Conservation (phyloP, 2,888 invertebrate species). For the Caenorhabditis doughertyi region DNA sequence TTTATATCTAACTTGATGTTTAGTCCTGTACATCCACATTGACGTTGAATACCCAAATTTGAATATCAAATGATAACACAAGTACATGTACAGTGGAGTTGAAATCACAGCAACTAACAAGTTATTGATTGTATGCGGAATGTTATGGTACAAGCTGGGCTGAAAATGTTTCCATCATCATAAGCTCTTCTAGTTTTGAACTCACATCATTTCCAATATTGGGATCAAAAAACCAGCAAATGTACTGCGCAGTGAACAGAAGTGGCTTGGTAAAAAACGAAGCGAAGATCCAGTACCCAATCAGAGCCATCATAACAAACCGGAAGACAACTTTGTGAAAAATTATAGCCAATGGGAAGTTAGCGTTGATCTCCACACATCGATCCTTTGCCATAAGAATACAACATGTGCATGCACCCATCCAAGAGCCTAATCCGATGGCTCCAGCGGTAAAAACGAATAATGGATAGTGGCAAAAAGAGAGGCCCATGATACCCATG, state of each 20-base stretch:
- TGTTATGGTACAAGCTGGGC: conserved; percentile 16
- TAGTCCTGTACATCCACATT: conserved; percentile 28
- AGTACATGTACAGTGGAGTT: conserved; percentile 48
- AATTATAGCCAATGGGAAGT: conserved; percentile 4
- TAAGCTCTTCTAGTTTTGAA: background rate
- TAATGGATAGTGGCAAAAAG: conserved; percentile 31
- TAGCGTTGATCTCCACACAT: conserved; percentile 28
- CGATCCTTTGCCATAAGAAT: conserved; percentile 43
- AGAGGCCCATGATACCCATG: conserved; percentile 23
- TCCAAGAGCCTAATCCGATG: conserved; percentile 31
- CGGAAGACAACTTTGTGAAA: background rate
- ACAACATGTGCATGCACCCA: conserved; percentile 32
- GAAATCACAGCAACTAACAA: conserved; percentile 46
- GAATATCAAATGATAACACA: conserved; percentile 38
- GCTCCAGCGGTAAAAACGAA: conserved; percentile 30
- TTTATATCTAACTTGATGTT: conserved; percentile 14
- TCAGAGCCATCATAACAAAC: conserved; percentile 3
- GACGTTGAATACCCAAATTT: conserved; percentile 17
- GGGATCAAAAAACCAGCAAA: conserved; percentile 40
- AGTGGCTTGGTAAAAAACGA: conserved; percentile 32
- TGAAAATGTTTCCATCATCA: conserved; percentile 5
- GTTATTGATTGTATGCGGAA: conserved; percentile 63
- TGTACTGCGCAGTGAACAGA: conserved; percentile 27
- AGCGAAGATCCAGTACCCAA: conserved; percentile 18
- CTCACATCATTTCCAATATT: conserved; percentile 22